These are phyloP conservation scores for Myrmecophaga tridactyla DNA, from an alignment of 2,113 vertebrate genomes.

Conservation along the genomic window DNA sequence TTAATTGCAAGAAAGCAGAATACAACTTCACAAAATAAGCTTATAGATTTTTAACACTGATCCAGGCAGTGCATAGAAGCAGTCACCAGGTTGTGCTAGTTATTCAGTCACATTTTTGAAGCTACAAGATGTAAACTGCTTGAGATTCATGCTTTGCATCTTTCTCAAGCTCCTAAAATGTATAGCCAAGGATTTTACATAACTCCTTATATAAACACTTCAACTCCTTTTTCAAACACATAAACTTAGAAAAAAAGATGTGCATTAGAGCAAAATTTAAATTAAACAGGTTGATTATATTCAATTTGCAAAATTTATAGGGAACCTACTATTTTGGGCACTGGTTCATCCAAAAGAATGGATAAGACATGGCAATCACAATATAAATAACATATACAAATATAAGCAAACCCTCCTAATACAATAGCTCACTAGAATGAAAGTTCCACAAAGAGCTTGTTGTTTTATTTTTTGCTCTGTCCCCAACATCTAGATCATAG, in stretches of 20 bases:
- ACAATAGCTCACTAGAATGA: background rate
- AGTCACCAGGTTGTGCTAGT: slow-evolving; percentile 66
- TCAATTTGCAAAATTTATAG: slow-evolving; percentile 20
- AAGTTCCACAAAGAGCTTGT: background rate
- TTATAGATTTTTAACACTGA: background rate
- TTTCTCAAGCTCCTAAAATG: slow-evolving; percentile 20
- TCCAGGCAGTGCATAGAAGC: slow-evolving; percentile 7
- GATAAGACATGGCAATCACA: background rate
- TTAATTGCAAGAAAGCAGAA: background rate
- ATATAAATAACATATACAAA: background rate
- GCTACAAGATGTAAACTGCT: background rate
- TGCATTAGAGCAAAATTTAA: slow-evolving; percentile 35
- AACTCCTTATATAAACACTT: slow-evolving; percentile 59
- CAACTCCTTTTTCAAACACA: slow-evolving; percentile 35
- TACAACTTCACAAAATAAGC: background rate
- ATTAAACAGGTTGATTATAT: background rate
- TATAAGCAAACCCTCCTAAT: background rate
- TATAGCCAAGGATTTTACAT: slow-evolving; percentile 59
- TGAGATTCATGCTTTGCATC: slow-evolving; percentile 32
- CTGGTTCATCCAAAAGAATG: background rate
- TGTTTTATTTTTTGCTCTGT: background rate
- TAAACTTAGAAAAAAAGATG: background rate
- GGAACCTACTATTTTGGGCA: background rate
- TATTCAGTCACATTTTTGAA: background rate
- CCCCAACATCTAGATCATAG: background rate